Conservation (phyloP, 2,113 vertebrate genomes). For the Climacteris rufus region DNA sequence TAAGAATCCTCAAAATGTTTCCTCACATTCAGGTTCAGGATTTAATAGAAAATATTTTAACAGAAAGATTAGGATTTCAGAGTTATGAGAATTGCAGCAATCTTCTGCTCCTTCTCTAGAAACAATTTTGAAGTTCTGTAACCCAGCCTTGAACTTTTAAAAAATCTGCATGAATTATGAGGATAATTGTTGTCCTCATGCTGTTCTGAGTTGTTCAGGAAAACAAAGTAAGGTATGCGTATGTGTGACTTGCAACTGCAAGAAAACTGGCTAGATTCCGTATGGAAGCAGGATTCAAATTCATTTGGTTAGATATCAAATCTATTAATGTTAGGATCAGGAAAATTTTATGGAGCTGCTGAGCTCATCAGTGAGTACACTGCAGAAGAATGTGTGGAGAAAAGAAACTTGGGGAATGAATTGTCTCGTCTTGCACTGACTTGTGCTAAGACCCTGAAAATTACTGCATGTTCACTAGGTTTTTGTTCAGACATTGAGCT, state of each 20-base stretch:
- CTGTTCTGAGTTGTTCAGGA: neutral
- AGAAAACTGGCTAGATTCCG: neutral
- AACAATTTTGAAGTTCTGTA: neutral
- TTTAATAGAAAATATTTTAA: neutral
- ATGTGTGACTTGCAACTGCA: neutral
- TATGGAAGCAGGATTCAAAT: neutral
- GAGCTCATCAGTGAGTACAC: neutral
- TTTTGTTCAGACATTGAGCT: neutral
- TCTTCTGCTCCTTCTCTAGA: neutral
- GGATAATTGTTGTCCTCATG: neutral
- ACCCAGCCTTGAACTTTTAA: neutral
- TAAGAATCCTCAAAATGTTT: neutral
- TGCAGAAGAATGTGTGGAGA: neutral
- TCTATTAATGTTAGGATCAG: neutral
- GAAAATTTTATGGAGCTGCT: neutral
- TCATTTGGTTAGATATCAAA: neutral
- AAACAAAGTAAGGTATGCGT: neutral
- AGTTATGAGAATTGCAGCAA: neutral
- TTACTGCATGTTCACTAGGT: neutral
- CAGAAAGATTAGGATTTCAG: neutral
- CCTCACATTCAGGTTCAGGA: neutral
- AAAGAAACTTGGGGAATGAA: neutral
- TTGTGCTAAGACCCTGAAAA: neutral
- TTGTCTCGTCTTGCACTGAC: neutral
- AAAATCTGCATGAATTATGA: neutral